These are phyloP conservation scores for Syncerus caffer DNA, from an alignment of 2,797 vertebrate genomes.

Conservation along the genomic window DNA sequence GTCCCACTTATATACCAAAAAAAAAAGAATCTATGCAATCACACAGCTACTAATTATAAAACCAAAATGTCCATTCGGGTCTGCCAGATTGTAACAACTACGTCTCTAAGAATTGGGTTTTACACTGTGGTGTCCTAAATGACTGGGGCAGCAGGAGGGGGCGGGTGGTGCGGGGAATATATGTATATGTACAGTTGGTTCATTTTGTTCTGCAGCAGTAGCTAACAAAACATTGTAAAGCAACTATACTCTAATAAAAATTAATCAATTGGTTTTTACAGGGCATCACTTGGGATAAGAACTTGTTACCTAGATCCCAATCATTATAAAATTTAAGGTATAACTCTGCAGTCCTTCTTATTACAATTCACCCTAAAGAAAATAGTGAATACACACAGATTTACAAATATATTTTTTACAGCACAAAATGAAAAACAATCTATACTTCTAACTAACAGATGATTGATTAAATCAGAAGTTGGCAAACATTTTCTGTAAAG, in stretches of 20 bases:
- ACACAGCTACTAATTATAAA: background rate
- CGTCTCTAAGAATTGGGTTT: background rate
- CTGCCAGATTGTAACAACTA: background rate
- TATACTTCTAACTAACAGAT: background rate
- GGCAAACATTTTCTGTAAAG: background rate
- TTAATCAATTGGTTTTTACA: background rate
- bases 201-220: background rate
- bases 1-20: background rate
- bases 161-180: background rate
- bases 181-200: background rate
- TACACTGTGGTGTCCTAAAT: background rate
- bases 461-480: slow-evolving; percentile 7
- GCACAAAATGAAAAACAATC: background rate
- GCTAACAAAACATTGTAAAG: background rate
- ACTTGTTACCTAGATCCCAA: background rate
- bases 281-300: background rate
- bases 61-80: background rate
- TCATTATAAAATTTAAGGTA: background rate
- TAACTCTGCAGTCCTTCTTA: background rate
- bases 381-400: background rate
- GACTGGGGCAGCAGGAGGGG: fast-evolving
- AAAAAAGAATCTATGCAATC: background rate
- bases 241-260: background rate
- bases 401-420: background rate
- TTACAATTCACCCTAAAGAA: slow-evolving; percentile 16